Base-by-base conservation (phyloP, 2,797 vertebrate genomes). In the Alfaro cultratus region DNA sequence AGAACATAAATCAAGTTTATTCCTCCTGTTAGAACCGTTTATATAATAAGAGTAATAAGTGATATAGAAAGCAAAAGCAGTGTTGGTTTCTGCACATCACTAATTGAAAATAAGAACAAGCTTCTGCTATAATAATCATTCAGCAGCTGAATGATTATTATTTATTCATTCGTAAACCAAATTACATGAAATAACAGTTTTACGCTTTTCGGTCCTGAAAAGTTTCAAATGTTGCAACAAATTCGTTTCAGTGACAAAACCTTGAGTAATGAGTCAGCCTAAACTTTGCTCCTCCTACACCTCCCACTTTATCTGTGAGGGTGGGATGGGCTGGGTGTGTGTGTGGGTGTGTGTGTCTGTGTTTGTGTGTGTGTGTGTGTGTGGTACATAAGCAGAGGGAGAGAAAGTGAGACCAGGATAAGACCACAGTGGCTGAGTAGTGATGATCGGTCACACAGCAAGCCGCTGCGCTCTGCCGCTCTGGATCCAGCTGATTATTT, bases 321-420 rank as follows among this genome's bases (percentile, higher is more conserved):
- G 1, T 55, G 53, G 93, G 87, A 83, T 26, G 47, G 36, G 39
- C 43, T 11, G 23, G 11, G 51, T 26, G 49, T 3, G 49, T 23
- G 49, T 26, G 49, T 9, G 49, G 23, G 49, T 23, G 49, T 23
- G 21, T 51, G 49, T 9, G 49, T 53, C 21, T 51, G 49, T 23
- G 49, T 51, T 18, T 8, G 49, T 21, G 16, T 49, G 47, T 49
- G 47, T 49, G 60, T 76, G 78, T 75, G 71, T 78, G 76, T 2
- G 46, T 43, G 60, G 64, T 93, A 89, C 90, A 90, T 86, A 3
- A 88, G 70, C 43, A 73, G 85, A 29, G 53, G 80, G 76, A 72
- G 81, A 70, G 77, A 57, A n/a, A 64, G 77, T 41, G 78, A 49
- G 68, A 29, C 82, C 26, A 73, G 78, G 55, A 55, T 26, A 51